Evolutionary conservation across 64 coral and sea anemone species (phyloP).

Genomic region (Pachyseris speciosa): DNA sequence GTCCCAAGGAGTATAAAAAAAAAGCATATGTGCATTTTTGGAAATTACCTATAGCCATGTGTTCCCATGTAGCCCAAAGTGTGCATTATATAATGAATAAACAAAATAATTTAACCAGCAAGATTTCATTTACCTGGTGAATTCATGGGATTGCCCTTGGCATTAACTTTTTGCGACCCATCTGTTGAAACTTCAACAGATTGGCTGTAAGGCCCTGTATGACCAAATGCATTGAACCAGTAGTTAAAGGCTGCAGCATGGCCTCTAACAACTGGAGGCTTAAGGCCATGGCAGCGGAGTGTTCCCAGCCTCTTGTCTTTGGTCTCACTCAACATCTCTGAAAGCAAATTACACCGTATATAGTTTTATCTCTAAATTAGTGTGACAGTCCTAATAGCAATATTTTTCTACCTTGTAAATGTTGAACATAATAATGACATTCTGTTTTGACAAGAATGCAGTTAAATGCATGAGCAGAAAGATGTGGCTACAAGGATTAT

Average conservation of each 20-base stretch:
- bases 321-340: background rate
- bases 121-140: too few relatives aligned
- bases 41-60: too few relatives aligned
- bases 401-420: too few relatives aligned
- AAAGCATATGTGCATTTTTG: too few relatives aligned
- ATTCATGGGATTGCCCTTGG: constrained; percentile 62
- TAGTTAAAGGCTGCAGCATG: constrained; percentile 11
- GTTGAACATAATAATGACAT: too few relatives aligned
- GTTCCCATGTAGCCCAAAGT: background rate
- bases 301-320: constrained; percentile 11
- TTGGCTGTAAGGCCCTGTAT: constrained; percentile 34
- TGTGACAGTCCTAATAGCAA: too few relatives aligned
- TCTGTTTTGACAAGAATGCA: too few relatives aligned
- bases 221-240: constrained; percentile 54
- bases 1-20: too few relatives aligned
- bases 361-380: too few relatives aligned
- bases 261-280: constrained; percentile 24
- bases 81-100: background rate
- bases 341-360: too few relatives aligned
- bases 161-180: background rate
- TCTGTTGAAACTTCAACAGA: background rate
- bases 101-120: background rate
- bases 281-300: background rate
- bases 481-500: too few relatives aligned
- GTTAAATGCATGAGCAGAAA: too few relatives aligned